phyloP scores from a whole-genome alignment of 2,113 vertebrate genomes.

The Thomomys bottae region DNA sequence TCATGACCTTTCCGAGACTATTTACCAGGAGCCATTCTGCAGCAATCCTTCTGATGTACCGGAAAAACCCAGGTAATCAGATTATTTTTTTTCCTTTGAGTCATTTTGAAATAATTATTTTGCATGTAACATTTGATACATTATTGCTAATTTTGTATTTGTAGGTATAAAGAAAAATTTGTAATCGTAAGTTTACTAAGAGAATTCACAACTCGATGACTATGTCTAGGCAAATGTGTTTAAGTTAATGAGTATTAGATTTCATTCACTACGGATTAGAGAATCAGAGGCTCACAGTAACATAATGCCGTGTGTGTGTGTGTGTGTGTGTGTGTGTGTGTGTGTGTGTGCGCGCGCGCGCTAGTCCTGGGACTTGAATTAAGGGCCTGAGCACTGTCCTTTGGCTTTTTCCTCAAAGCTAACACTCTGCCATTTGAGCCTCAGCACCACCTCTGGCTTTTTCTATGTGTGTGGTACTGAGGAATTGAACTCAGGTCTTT shows the following conservation, averaged over 20 bases:
- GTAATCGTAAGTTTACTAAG: conserved; percentile 28
- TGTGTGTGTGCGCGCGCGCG: no score
- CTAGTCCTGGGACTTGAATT: no score
- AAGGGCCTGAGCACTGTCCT: no score
- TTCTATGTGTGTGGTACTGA: no score
- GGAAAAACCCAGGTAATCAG: conserved; percentile 93
- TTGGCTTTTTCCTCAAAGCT: no score
- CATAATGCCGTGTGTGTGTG: no score
- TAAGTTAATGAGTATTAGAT: conserved; percentile 21
- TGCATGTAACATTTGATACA: conserved; percentile 12
- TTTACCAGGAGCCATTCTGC: conserved; percentile 97
- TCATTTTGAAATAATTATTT: conserved; percentile 51
- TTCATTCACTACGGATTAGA: conserved; percentile 18
- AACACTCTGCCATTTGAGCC: no score
- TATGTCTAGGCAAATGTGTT: conserved; percentile 36
- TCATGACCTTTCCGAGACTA: conserved; percentile 94
- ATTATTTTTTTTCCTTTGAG: neutral
- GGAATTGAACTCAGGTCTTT: no score
- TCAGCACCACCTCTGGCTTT: no score
- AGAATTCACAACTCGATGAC: conserved; percentile 39
- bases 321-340: no score
- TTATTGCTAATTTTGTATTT: no score
- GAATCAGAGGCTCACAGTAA: neutral
- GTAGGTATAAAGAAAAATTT: conserved; percentile 48
- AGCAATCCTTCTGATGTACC: conserved; percentile 97